Percentiles rank a stretch among this genome's conserved stretches.
phyloP scores from a whole-genome alignment of 2,797 vertebrate species.

The Sebastes iracundus region DNA sequence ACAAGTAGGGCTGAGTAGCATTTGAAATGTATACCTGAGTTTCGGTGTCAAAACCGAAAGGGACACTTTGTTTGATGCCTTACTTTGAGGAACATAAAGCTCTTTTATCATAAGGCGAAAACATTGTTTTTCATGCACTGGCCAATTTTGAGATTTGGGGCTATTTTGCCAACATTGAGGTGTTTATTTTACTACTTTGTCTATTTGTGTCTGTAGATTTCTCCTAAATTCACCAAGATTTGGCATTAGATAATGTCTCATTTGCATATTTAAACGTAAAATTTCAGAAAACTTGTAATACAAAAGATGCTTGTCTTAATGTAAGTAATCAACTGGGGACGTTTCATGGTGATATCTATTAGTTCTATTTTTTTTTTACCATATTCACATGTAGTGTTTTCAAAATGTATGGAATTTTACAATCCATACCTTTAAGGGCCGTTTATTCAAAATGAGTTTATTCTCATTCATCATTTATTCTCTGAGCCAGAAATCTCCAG shows the following conservation, averaged over 20 bases:
- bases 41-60: neutral
- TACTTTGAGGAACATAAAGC: neutral
- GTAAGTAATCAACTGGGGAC: neutral
- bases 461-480: no score
- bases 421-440: neutral
- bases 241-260: no score
- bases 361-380: neutral
- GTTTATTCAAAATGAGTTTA: neutral
- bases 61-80: neutral
- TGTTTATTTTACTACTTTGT: neutral
- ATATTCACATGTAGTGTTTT: neutral
- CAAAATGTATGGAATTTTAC: neutral
- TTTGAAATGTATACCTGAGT: neutral
- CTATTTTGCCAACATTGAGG: neutral
- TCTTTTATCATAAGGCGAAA: neutral
- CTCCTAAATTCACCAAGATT: neutral
- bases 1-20: neutral
- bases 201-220: neutral
- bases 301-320: neutral
- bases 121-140: neutral
- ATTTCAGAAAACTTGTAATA: no score
- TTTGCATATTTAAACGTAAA: no score
- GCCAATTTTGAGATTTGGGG: neutral
- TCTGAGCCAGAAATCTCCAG: no score
- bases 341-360: neutral